Evolutionary conservation across 2,113 vertebrate genomes (phyloP), one percentile per base, ranked within the genome.

Genomic region (Mesocricetus auratus): DNA sequence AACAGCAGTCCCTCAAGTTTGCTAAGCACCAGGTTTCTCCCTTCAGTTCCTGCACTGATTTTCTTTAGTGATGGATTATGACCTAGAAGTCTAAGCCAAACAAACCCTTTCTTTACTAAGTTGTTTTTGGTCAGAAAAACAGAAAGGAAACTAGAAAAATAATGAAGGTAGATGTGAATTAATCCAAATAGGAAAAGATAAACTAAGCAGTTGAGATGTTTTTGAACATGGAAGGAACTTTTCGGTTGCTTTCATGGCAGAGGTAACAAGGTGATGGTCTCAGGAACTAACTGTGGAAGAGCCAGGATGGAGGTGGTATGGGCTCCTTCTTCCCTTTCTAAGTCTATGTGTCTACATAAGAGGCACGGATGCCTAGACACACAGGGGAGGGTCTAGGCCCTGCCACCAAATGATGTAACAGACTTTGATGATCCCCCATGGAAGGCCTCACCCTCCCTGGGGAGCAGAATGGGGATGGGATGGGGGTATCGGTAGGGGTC

Each of bases 241-340:
- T 82, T 15, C 29, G 77, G 62, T 24, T 87, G 64, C 3, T 83
- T 36, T 19, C 15, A 22, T 17, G 42, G 83, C 22, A 75, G 24
- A 91, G 21, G 9, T 5, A 90, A 69, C 31, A 45, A 47, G 3
- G 0, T 16, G 6, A 75, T n/a, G 93, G 26, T 64, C 81, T 71
- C 22, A 74, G 74, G 74, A 88, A 73, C 7, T 66, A 71, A 81
- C 85, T 81, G 78, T 62, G 31, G 16, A 93, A 24, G 10, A 90
- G 50, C 86, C 12, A 45, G 1, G 3, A 7, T 64, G 17, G 7
- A 77, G 0, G 0, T 9, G 0, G 0, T 9, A 22, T 64, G 77
- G 85, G 16, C 0, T 3, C 24, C 6, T 21, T 66, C 29, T 60
- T 86, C 8, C 7, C 4, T 68, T 60, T 66, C 22, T 71, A 47